phyloP scores from a whole-genome alignment of 2,888 invertebrate species.

The Agrotis segetum region DNA sequence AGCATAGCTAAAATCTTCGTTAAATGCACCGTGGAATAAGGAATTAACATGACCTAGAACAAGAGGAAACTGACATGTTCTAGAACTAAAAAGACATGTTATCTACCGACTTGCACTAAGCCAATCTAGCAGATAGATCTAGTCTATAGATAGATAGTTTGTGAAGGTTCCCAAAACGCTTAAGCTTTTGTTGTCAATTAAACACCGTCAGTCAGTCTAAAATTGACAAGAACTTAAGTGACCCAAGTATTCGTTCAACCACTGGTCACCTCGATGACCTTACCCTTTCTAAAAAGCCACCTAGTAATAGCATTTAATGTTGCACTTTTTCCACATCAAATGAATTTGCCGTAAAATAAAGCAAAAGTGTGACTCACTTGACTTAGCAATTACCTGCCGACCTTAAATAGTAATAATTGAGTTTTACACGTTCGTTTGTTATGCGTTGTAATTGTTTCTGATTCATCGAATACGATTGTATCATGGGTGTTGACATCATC shows the following conservation, averaged over 20 bases:
- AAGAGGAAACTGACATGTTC: not conserved
- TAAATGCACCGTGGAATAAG: not conserved
- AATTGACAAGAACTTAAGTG: not conserved
- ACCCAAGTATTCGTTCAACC: not conserved
- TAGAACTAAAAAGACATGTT: not conserved
- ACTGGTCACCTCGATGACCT: not conserved
- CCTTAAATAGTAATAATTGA: conserved; percentile 50
- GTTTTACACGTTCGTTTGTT: conserved; percentile 41
- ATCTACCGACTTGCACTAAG: not conserved
- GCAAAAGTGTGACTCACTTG: conserved; percentile 42
- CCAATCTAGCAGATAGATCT: too few relatives aligned
- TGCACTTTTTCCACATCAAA: conserved; percentile 27
- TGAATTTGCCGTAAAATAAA: conserved; percentile 20
- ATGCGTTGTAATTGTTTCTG: conserved; percentile 47
- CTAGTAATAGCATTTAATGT: not conserved
- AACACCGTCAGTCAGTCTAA: too few relatives aligned
- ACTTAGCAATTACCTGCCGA: conserved; percentile 42
- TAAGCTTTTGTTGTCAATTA: not conserved
- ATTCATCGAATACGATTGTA: conserved; percentile 47
- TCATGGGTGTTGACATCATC: conserved; percentile 50
- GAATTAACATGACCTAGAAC: not conserved
- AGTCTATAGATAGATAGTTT: too few relatives aligned
- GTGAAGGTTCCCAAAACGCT: not conserved
- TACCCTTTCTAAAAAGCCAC: not conserved
- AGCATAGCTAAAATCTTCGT: not conserved